phyloP scores from a whole-genome alignment of 2,888 invertebrate species.

The Dichetophora obliterata region DNA sequence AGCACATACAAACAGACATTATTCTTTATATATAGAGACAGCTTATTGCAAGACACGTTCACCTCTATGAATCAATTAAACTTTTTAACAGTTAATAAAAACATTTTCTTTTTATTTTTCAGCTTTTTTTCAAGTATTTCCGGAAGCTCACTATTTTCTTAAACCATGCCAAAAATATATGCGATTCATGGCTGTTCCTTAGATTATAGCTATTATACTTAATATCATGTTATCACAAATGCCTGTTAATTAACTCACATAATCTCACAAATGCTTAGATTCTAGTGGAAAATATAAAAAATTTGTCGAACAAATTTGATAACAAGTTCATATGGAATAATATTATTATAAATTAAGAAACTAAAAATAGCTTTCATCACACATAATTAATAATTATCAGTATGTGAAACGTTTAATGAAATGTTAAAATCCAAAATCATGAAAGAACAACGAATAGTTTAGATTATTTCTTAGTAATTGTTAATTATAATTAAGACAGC shows the following conservation, averaged over 20 bases:
- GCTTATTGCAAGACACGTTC: no score
- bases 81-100: no score
- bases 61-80: no score
- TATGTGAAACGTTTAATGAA: neutral
- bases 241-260: neutral
- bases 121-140: neutral
- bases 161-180: conserved; percentile 17
- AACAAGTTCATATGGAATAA: neutral
- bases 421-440: neutral
- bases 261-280: no score
- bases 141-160: neutral
- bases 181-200: conserved; percentile 12
- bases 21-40: no score
- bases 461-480: neutral
- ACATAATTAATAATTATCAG: neutral
- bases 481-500: neutral
- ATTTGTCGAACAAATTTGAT: neutral
- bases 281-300: neutral
- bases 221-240: neutral
- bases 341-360: neutral
- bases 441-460: neutral
- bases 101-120: neutral
- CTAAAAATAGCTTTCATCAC: conserved; percentile 9
- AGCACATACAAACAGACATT: no score
- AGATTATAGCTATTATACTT: neutral